Conservation (phyloP, 2,113 vertebrate species). For the Dicrurus megarhynchus region DNA sequence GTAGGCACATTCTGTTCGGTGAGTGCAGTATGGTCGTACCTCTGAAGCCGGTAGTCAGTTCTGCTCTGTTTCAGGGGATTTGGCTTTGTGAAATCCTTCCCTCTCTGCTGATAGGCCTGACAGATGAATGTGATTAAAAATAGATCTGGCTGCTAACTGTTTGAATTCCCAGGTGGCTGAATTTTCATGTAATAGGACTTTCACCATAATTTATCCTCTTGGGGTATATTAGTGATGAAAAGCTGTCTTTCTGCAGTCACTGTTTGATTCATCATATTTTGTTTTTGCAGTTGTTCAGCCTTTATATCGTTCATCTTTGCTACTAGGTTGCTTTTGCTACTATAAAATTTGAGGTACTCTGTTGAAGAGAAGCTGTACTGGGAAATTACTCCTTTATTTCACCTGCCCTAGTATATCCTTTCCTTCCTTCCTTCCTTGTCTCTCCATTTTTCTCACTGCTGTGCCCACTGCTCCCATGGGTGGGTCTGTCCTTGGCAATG, state of each 20-base stretch:
- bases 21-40: background rate
- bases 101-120: background rate
- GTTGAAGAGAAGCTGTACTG: background rate
- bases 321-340: background rate
- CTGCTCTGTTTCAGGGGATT: background rate
- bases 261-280: background rate
- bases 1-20: background rate
- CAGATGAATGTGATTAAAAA: slow-evolving; percentile 37
- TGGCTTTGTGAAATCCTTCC: background rate
- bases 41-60: background rate
- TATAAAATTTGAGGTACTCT: background rate
- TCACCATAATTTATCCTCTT: background rate
- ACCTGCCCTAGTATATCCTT: background rate
- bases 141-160: background rate
- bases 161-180: slow-evolving; percentile 21
- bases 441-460: background rate
- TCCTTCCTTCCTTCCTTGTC: background rate
- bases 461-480: background rate
- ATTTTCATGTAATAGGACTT: slow-evolving; percentile 31
- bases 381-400: background rate
- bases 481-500: background rate
- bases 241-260: background rate
- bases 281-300: background rate
- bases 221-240: background rate
- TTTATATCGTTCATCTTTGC: background rate